Percentiles rank a stretch among this genome's conserved stretches.
phyloP scores from a whole-genome alignment of 2,888 invertebrate genomes.

The Chouioia cunea region DNA sequence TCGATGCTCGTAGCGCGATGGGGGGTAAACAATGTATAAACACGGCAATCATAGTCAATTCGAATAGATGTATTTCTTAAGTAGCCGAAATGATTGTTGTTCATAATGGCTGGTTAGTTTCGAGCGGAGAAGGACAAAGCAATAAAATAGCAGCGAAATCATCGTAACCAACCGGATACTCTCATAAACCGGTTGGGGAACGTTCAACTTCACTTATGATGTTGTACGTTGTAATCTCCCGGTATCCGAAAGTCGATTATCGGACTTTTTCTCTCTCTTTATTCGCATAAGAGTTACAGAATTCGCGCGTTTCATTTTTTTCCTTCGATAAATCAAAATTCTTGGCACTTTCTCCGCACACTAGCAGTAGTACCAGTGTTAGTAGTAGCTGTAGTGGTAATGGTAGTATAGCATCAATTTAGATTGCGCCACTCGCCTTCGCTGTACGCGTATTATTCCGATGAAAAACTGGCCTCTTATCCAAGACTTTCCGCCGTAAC shows the following conservation, averaged over 20 bases:
- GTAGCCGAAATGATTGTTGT: no score
- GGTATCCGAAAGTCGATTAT: slow-evolving; percentile 6
- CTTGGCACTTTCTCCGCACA: no score
- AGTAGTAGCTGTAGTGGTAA: no score
- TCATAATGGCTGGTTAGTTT: no score
- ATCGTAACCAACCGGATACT: slow-evolving; percentile 27
- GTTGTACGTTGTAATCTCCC: slow-evolving; percentile 1
- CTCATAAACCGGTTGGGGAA: slow-evolving; percentile 9
- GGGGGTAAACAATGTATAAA: slow-evolving; percentile 46
- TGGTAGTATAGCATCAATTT: neutral
- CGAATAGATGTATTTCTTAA: no score
- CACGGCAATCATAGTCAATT: slow-evolving; percentile 4
- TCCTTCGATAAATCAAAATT: no score
- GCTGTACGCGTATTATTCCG: neutral
- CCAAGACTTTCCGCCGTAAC: slow-evolving; percentile 17
- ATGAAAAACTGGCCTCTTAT: slow-evolving; percentile 3
- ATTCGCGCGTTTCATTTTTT: no score
- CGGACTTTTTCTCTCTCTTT: slow-evolving; percentile 18
- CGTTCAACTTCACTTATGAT: slow-evolving; percentile 9
- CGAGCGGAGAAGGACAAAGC: slow-evolving; percentile 13
- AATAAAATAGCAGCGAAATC: slow-evolving; percentile 14
- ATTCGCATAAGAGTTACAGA: neutral
- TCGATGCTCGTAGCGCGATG: no score
- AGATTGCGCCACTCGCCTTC: slow-evolving; percentile 13
- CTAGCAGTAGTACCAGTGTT: no score